phyloP scores from a whole-genome alignment of 2,797 vertebrate species.

The Paratrypauchen microcephalus region DNA sequence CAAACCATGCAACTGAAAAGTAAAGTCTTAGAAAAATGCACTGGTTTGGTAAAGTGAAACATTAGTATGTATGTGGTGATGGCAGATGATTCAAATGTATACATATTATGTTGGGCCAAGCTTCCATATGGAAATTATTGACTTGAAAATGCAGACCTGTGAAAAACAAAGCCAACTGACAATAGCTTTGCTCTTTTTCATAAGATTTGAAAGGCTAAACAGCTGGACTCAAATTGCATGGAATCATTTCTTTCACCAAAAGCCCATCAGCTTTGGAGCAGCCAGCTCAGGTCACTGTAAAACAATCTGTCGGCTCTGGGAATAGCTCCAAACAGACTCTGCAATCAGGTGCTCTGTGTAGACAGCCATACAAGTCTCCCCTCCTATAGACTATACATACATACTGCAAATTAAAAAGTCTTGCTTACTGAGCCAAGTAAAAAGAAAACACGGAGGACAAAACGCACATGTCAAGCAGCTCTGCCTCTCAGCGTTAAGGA shows the following conservation, averaged over 20 bases:
- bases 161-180: slow-evolving; percentile 8
- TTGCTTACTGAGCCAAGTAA: background rate
- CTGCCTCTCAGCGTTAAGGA: slow-evolving; percentile 20
- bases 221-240: slow-evolving; percentile 20
- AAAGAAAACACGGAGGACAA: slow-evolving; percentile 23
- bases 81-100: background rate
- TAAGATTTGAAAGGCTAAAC: slow-evolving; percentile 7
- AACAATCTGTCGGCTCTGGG: slow-evolving; percentile 21
- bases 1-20: background rate
- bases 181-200: background rate
- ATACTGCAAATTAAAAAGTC: background rate
- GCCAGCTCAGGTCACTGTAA: slow-evolving; percentile 38
- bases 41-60: background rate
- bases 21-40: background rate
- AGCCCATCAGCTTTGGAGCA: slow-evolving; percentile 29
- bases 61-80: background rate
- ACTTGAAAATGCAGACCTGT: background rate
- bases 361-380: background rate
- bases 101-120: background rate
- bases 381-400: slow-evolving; percentile 5
- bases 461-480: slow-evolving; percentile 35
- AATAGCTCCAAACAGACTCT: slow-evolving; percentile 34
- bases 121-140: background rate
- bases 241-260: slow-evolving; percentile 29
- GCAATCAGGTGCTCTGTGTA: slow-evolving; percentile 32